Conservation (phyloP, 2,113 vertebrate species). For the Mormyrus lacerda region DNA sequence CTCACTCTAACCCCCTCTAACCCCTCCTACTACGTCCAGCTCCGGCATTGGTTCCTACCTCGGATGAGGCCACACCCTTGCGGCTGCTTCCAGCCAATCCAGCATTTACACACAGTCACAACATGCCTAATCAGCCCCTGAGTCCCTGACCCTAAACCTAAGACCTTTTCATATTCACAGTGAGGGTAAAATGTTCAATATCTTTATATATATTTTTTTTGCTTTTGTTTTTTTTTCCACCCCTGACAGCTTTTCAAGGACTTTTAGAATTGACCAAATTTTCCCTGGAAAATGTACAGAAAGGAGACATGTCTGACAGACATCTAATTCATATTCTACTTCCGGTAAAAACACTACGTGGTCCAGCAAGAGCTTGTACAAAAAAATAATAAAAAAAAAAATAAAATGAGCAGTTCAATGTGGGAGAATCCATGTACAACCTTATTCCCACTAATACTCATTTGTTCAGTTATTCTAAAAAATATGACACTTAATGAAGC, state of each 20-base stretch:
- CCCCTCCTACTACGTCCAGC: background rate
- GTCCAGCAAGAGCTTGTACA: background rate
- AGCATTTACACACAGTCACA: constrained; percentile 1
- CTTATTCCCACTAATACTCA: constrained; percentile 3
- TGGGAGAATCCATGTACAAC: constrained; percentile 9
- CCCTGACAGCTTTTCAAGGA: background rate
- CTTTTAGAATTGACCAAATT: background rate
- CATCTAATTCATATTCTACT: background rate
- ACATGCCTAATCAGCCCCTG: background rate
- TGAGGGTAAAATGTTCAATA: background rate
- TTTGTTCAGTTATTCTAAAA: background rate
- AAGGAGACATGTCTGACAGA: background rate
- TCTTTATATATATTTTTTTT: background rate
- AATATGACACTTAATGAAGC: background rate
- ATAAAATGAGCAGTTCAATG: background rate
- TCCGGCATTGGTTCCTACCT: background rate
- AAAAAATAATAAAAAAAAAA: background rate
- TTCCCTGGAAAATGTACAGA: background rate
- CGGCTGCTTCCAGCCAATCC: background rate
- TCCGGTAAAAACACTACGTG: background rate
- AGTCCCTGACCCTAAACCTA: background rate
- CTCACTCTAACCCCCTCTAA: background rate
- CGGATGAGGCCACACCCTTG: background rate
- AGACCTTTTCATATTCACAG: background rate
- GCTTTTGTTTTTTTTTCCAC: background rate